phyloP scores from a whole-genome alignment of 1,140 invertebrate species.

The Sitodiplosis mosellana region DNA sequence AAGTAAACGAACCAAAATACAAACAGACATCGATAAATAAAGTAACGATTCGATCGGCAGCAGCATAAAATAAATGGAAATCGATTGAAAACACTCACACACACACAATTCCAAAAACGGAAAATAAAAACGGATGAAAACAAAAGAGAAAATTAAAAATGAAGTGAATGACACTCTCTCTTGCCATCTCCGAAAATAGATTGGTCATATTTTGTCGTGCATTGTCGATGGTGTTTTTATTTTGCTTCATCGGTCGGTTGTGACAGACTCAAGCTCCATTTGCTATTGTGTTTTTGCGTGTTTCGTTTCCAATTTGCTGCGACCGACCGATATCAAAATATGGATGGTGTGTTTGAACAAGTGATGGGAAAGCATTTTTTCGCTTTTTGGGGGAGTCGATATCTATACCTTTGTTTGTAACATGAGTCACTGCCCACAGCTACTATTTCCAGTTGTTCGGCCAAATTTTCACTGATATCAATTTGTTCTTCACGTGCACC shows the following conservation, averaged over 20 bases:
- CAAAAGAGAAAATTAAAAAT: not conserved
- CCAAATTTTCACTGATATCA: not conserved
- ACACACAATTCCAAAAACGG: too few species aligned
- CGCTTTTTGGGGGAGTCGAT: not conserved
- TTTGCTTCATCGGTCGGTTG: not conserved
- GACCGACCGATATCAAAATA: not conserved
- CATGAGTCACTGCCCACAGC: not conserved
- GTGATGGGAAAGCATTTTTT: too few species aligned
- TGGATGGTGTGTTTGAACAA: too few species aligned
- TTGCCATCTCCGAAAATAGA: too few species aligned
- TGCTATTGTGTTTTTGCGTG: too few species aligned
- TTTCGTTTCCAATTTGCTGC: not conserved
- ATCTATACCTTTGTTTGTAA: not conserved
- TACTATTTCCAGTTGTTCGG: not conserved
- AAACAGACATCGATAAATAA: too few species aligned
- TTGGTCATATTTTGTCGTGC: too few species aligned
- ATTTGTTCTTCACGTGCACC: not conserved
- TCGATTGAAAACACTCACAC: too few species aligned
- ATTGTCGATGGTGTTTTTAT: not conserved
- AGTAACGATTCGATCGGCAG: too few species aligned
- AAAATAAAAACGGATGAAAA: too few species aligned
- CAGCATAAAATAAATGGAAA: too few species aligned
- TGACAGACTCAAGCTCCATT: not conserved
- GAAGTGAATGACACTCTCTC: not conserved
- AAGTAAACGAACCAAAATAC: too few species aligned